These are phyloP conservation scores for Micrasema minimum DNA, from an alignment of 1,140 invertebrate species.

Conservation along the genomic window DNA sequence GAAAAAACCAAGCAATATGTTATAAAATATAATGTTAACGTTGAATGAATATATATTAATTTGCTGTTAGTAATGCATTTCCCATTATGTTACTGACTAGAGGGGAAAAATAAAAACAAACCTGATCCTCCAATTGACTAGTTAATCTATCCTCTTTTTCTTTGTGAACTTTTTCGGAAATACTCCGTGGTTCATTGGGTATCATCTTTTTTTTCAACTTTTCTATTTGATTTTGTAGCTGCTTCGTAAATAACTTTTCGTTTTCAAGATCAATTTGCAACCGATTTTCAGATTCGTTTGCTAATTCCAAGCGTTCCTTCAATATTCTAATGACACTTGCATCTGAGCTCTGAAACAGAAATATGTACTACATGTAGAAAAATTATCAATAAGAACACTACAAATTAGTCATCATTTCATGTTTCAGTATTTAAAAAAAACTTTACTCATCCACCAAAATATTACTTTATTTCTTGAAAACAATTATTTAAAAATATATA, in stretches of 20 bases:
- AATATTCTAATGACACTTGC: conserved; percentile 72
- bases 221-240: conserved; percentile 61
- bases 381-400: too few species aligned
- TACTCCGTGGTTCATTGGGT: background rate
- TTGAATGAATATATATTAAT: too few species aligned
- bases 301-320: conserved; percentile 70
- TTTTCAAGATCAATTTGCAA: conserved; percentile 70
- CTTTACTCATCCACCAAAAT: too few species aligned
- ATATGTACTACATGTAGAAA: background rate
- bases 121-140: conserved; percentile 46
- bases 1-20: background rate
- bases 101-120: conserved; percentile 4
- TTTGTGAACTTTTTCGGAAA: conserved; percentile 18
- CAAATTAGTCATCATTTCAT: too few species aligned
- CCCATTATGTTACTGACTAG: too few species aligned
- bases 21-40: too few species aligned
- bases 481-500: too few species aligned
- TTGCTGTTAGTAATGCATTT: too few species aligned
- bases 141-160: conserved; percentile 35
- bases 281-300: conserved; percentile 71
- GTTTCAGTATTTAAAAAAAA: too few species aligned
- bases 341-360: conserved; percentile 66
- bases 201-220: conserved; percentile 33
- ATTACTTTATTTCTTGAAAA: too few species aligned
- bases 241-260: conserved; percentile 66